These are phyloP conservation scores for Liopterus haemorrhoidalis DNA, from an alignment of 2,888 invertebrate species.

Conservation along the genomic window DNA sequence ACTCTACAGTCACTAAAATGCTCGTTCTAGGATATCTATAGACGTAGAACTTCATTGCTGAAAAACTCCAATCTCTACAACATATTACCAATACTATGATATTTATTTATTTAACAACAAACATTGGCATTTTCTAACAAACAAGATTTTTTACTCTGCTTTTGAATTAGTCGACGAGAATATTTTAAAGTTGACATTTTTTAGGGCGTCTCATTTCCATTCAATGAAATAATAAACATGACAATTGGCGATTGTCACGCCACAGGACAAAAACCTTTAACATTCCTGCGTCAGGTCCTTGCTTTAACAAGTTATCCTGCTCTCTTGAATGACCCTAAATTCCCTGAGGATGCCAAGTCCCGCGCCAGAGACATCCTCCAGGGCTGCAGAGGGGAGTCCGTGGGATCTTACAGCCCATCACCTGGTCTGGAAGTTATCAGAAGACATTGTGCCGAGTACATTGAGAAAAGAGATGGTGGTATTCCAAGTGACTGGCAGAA, in stretches of 20 bases:
- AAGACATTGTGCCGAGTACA: constrained; percentile 75
- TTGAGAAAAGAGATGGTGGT: constrained; percentile 68
- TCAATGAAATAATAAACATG: constrained; percentile 79
- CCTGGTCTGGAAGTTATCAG: constrained; percentile 79
- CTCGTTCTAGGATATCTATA: too few species aligned
- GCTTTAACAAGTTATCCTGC: constrained; percentile 64
- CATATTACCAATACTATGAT: too few species aligned
- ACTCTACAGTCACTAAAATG: too few species aligned
- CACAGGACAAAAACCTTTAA: constrained; percentile 83
- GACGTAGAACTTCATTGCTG: too few species aligned
- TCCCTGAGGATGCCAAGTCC: constrained; percentile 72
- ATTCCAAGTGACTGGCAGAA: constrained; percentile 61
- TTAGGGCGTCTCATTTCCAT: constrained; percentile 76
- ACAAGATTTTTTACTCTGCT: too few species aligned
- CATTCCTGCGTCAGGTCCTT: constrained; percentile 82
- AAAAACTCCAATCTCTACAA: too few species aligned
- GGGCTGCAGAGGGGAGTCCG: constrained; percentile 65
- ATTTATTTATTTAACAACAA: too few species aligned
- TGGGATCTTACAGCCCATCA: constrained; percentile 78
- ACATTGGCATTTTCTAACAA: too few species aligned
- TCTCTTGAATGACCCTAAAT: constrained; percentile 58
- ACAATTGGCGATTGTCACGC: constrained; percentile 97
- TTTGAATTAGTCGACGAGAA: too few species aligned
- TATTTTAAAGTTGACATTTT: too few species aligned
- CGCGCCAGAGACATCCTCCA: constrained; percentile 57